Evolutionary conservation across 2,888 invertebrate species (phyloP), one percentile per base, ranked within the genome.

Genomic region (Ferrisia virgata): DNA sequence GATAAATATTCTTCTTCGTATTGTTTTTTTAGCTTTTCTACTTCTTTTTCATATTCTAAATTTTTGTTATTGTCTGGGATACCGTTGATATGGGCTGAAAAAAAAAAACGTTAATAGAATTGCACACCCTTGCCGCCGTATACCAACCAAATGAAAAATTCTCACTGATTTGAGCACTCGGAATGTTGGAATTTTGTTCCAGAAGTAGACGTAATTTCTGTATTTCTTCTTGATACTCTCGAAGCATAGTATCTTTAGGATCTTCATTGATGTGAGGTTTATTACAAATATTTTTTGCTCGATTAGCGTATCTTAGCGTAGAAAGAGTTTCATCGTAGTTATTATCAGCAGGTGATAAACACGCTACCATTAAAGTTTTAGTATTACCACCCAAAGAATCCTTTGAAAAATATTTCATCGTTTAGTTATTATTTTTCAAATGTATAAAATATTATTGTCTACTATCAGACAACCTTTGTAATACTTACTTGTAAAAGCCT

Each of bases 381-480:
- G 96, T 95, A 88, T 96, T 96, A 0, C 96, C 96, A 4, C 96
- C 95, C 5, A 95, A 88, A 5, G 94, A 95, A 88, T 95, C 94
- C 90, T 93, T 43, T 9, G 25, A 76, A 43, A 13, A 64, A 64
- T n/a, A n/a, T n/a, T n/a, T n/a, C n/a, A 22, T 53, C 8, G 18
- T 79, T 79, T 36, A 15, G 4, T 31, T 78, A 36, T 31, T 36
- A 33, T 22, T 78, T 5, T 22, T 22, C 11, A 40, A 13, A n/a
- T 33, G 31, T 36, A 11, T n/a, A 79, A 79, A 36, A n/a, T 79
- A 39, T 33, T 9, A 9, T 8, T 6, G 25, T 15, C 4, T 8
- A 15, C 15, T 25, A 8, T 11, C 15, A 6, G 25, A 76, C 4
- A 25, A 76, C 11, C 5, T 5, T 39, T 11, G 39, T 22, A 58